Percentiles rank a stretch among this genome's conserved stretches.
Conservation (phyloP, 1,140 invertebrate species). For the Hormaphis cornu region DNA sequence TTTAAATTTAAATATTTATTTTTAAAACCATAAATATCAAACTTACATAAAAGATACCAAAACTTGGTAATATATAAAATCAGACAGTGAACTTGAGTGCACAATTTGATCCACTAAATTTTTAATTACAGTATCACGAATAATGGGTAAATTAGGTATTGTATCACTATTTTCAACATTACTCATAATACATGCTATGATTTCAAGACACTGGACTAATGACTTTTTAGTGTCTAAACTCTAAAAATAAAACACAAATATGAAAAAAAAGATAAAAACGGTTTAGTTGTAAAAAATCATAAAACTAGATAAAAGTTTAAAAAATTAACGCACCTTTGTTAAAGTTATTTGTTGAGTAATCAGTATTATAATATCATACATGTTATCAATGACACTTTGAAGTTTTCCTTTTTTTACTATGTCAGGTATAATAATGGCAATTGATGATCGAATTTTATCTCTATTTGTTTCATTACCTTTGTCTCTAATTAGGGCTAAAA, state of each 20-base stretch:
- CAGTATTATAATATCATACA: slow-evolving; percentile 19
- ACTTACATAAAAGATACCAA: slow-evolving; percentile 16
- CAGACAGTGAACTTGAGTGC: neutral
- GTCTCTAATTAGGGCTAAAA: slow-evolving; percentile 22
- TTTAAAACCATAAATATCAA: neutral
- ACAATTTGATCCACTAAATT: slow-evolving; percentile 9
- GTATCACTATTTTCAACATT: slow-evolving; percentile 13
- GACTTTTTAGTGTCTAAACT: slow-evolving; percentile 12
- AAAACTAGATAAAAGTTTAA: neutral
- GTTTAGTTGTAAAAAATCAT: neutral
- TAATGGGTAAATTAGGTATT: slow-evolving; percentile 16
- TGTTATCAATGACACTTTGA: neutral
- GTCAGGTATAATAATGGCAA: slow-evolving; percentile 2
- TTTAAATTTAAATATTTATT: neutral
- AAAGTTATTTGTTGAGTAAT: slow-evolving; percentile 20
- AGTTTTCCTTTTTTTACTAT: slow-evolving; percentile 6
- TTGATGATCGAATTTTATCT: slow-evolving; percentile 17
- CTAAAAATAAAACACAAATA: no score
- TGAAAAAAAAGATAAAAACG: neutral
- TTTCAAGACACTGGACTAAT: neutral
- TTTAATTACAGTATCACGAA: slow-evolving; percentile 18
- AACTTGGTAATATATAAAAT: slow-evolving; percentile 18
- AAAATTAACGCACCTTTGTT: neutral
- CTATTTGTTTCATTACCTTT: slow-evolving; percentile 5
- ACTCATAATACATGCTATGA: neutral